phyloP scores from a whole-genome alignment of 2,888 invertebrate genomes.

The Agrotis segetum region DNA sequence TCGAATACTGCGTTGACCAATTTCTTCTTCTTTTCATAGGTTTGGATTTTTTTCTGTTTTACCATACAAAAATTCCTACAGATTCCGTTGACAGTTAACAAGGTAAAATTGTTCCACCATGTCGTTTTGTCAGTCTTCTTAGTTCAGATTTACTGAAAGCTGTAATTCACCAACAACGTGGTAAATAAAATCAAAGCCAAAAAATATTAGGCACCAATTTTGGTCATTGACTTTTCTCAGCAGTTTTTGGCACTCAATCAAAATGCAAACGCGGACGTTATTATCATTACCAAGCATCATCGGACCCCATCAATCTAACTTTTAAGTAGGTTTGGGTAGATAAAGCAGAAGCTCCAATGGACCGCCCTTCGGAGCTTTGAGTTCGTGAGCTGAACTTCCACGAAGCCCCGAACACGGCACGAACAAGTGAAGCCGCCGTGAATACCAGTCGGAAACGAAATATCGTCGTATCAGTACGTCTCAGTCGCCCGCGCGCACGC shows the following conservation, averaged over 20 bases:
- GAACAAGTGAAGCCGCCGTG: constrained; percentile 51
- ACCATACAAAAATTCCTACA: too few relatives aligned
- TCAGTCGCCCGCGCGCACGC: constrained; percentile 68
- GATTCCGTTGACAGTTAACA: too few relatives aligned
- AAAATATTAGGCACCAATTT: neutral
- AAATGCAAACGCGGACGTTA: constrained; percentile 42
- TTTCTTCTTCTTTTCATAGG: too few relatives aligned
- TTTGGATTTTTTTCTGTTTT: too few relatives aligned
- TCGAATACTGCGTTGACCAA: neutral
- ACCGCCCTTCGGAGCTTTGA: constrained; percentile 62
- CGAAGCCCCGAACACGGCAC: constrained; percentile 56
- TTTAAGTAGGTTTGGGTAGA: constrained; percentile 60
- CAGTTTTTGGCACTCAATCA: constrained; percentile 32
- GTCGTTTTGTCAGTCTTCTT: too few relatives aligned
- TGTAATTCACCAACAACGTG: too few relatives aligned
- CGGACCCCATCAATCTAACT: constrained; percentile 66
- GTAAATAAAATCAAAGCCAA: too few relatives aligned
- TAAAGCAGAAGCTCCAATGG: constrained; percentile 68
- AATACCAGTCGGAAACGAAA: constrained; percentile 75
- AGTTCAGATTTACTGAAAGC: too few relatives aligned
- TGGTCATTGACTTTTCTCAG: constrained; percentile 1
- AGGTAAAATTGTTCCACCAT: too few relatives aligned
- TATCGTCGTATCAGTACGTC: constrained; percentile 76
- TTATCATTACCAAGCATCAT: constrained; percentile 46
- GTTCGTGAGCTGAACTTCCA: constrained; percentile 55